Percentiles rank a stretch among this genome's conserved stretches.
Conservation (phyloP, 2,888 invertebrate species). For the Drosophila fungiperda region DNA sequence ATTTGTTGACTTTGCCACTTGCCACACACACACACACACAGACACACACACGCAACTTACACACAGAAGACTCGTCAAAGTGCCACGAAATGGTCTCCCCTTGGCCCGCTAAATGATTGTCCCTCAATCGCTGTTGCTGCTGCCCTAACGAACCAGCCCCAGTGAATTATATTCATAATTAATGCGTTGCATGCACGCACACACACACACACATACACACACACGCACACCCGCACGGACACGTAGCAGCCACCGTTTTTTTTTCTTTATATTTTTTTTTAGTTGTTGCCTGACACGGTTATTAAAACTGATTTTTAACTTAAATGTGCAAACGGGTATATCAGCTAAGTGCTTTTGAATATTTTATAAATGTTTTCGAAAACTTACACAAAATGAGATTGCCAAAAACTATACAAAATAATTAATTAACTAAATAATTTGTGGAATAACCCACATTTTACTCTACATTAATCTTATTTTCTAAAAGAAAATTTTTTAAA, state of each 20-base stretch:
- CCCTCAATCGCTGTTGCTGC: constrained; percentile 39
- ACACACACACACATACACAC: constrained; percentile 51
- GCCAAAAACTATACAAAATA: background rate
- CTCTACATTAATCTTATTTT: background rate
- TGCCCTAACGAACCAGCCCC: constrained; percentile 64
- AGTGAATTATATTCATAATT: constrained; percentile 82
- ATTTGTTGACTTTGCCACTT: constrained; percentile 80
- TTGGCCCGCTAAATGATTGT: constrained; percentile 17
- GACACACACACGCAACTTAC: background rate
- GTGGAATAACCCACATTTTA: background rate
- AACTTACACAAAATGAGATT: background rate
- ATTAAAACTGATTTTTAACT: constrained; percentile 75
- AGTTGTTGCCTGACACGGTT: constrained; percentile 76
- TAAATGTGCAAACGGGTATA: constrained; percentile 12
- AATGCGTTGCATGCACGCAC: constrained; percentile 82
- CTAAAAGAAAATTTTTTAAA: background rate
- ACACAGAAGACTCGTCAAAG: constrained; percentile 44
- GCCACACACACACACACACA: constrained; percentile 28
- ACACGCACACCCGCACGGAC: constrained; percentile 41
- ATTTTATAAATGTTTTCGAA: background rate
- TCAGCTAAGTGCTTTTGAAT: constrained; percentile 17
- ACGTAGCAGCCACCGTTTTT: constrained; percentile 76
- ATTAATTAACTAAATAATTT: background rate
- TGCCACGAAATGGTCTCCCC: constrained; percentile 39
- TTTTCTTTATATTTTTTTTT: background rate